A percentile compares a stretch with the other conserved stretches of the same genome.
Evolutionary conservation across 2,888 invertebrate genomes (phyloP).

Genomic region (Eupithecia centaureata): DNA sequence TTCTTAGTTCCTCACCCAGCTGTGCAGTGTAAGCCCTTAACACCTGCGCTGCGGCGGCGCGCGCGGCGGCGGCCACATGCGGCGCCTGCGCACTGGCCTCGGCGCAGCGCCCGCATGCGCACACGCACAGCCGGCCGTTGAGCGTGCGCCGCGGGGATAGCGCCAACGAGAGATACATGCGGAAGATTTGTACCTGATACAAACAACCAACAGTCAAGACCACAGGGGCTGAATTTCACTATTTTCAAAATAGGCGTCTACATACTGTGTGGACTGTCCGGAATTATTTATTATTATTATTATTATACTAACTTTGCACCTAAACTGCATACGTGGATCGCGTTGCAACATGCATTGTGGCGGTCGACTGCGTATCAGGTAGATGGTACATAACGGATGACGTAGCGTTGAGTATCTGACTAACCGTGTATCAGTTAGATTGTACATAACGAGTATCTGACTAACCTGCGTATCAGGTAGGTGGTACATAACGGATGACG

Average conservation of each 20-base stretch:
- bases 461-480: constrained; percentile 94
- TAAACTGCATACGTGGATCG: too few species aligned
- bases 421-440: too few species aligned
- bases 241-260: too few species aligned
- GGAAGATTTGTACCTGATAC: constrained; percentile 84
- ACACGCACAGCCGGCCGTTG: constrained; percentile 94
- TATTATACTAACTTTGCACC: too few species aligned
- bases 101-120: constrained; percentile 92
- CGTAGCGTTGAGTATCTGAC: too few species aligned
- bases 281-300: too few species aligned
- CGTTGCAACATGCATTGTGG: too few species aligned
- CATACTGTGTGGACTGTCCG: too few species aligned
- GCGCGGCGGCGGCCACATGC: constrained; percentile 92
- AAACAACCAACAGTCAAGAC: not conserved
- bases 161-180: constrained; percentile 93
- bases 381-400: too few species aligned
- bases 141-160: constrained; percentile 94
- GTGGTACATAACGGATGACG: constrained; percentile 90
- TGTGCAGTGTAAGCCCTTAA: constrained; percentile 93
- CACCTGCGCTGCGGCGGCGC: constrained; percentile 95
- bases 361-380: too few species aligned
- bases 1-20: constrained; percentile 88
- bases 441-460: too few species aligned
- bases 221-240: too few species aligned
- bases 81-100: constrained; percentile 92